These are phyloP conservation scores for Epistrophe grossulariae DNA, from an alignment of 2,888 invertebrate genomes.

Conservation along the genomic window DNA sequence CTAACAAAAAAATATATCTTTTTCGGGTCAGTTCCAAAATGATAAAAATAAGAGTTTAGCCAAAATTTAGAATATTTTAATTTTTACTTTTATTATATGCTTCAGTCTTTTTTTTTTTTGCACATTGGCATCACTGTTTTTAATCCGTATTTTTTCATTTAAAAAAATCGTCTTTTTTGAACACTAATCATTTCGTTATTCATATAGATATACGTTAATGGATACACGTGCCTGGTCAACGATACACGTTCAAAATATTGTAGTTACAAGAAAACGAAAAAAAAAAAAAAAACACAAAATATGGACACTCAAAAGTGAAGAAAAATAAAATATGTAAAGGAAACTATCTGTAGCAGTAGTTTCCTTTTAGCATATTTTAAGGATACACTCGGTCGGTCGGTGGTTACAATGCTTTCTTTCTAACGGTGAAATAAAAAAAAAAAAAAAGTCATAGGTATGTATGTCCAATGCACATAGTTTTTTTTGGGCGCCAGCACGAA, in stretches of 20 bases:
- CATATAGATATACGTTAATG: slow-evolving; percentile 43
- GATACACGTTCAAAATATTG: slow-evolving; percentile 59
- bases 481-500: slow-evolving; percentile 39
- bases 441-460: background rate
- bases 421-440: slow-evolving; percentile 5
- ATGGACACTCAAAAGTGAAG: slow-evolving; percentile 11
- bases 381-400: slow-evolving; percentile 34
- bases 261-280: slow-evolving; percentile 42
- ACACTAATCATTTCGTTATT: slow-evolving; percentile 37
- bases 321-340: slow-evolving; percentile 29
- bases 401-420: slow-evolving; percentile 39
- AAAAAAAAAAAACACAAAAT: too few relatives aligned
- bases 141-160: background rate
- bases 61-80: too few relatives aligned
- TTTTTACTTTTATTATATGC: too few relatives aligned
- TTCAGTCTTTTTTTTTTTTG: too few relatives aligned
- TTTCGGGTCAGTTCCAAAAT: too few relatives aligned
- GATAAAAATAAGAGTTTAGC: too few relatives aligned
- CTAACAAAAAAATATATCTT: too few relatives aligned
- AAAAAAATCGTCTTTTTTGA: background rate
- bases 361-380: slow-evolving; percentile 42
- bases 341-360: slow-evolving; percentile 41
- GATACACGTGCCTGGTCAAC: slow-evolving; percentile 67
- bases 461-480: background rate
- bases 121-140: too few relatives aligned